Percentiles rank a stretch among this genome's conserved stretches.
These are phyloP conservation scores for Synanthedon tipuliformis DNA, from an alignment of 2,888 invertebrate species.

Conservation along the genomic window DNA sequence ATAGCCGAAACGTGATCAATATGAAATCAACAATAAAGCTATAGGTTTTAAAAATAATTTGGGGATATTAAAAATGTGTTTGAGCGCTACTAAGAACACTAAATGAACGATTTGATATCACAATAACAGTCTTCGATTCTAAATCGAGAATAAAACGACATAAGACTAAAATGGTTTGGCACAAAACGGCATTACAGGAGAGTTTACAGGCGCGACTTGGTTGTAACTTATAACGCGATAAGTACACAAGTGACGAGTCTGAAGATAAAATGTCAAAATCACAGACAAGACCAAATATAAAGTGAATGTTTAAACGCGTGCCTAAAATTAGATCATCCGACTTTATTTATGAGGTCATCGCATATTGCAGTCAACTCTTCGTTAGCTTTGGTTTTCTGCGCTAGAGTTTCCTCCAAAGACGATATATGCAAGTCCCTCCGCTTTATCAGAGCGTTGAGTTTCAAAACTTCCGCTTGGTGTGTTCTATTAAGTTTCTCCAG, in stretches of 20 bases:
- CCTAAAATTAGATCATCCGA: conserved; percentile 40
- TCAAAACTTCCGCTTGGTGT: conserved; percentile 84
- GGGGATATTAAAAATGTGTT: too few relatives aligned
- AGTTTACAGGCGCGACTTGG: conserved; percentile 24
- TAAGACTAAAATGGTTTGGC: conserved; percentile 36
- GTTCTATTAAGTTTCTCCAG: conserved; percentile 78
- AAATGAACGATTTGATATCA: conserved; percentile 28
- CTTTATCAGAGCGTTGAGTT: conserved; percentile 86
- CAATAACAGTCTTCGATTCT: conserved; percentile 48
- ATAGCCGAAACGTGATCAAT: neutral
- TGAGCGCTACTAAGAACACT: neutral
- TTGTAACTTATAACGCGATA: conserved; percentile 44
- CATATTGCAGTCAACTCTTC: conserved; percentile 89
- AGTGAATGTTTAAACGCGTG: conserved; percentile 3
- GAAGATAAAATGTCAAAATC: conserved; percentile 26
- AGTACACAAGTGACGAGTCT: conserved; percentile 38
- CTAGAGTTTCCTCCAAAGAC: conserved; percentile 83
- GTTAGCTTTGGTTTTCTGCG: conserved; percentile 91
- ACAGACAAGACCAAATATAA: conserved; percentile 23
- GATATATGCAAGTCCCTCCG: conserved; percentile 87
- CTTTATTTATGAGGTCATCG: conserved; percentile 87
- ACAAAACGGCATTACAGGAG: conserved; percentile 27
- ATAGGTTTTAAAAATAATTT: neutral
- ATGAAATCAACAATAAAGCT: neutral
- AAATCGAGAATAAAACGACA: conserved; percentile 22